These are phyloP conservation scores for Coelopa pilipes DNA, from an alignment of 2,888 invertebrate genomes.

Conservation along the genomic window DNA sequence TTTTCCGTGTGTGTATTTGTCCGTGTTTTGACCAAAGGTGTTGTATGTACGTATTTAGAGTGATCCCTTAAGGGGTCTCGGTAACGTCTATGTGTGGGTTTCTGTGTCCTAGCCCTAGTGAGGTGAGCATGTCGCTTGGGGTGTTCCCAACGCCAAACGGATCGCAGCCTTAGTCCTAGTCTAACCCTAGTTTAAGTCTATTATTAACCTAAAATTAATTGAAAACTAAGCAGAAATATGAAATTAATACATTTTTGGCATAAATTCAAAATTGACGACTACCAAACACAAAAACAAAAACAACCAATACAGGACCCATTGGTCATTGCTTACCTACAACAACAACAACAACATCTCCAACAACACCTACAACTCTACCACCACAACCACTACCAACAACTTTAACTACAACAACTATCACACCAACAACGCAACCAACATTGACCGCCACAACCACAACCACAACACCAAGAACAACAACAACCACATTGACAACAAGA, in stretches of 20 bases:
- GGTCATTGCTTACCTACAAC: slow-evolving; percentile 64
- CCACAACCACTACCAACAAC: slow-evolving; percentile 1
- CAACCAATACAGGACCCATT: slow-evolving; percentile 60
- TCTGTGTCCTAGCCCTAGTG: too few relatives aligned
- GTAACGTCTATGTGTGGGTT: too few relatives aligned
- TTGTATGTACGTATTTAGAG: too few relatives aligned
- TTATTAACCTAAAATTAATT: not conserved
- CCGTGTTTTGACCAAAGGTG: too few relatives aligned
- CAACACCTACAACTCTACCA: slow-evolving; percentile 46
- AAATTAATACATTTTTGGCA: slow-evolving; percentile 9
- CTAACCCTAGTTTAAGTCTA: not conserved
- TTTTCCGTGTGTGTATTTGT: too few relatives aligned
- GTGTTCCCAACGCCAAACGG: too few relatives aligned
- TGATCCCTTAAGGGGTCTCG: too few relatives aligned
- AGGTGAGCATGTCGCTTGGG: too few relatives aligned
- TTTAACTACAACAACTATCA: slow-evolving; percentile 22
- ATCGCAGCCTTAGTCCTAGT: not conserved
- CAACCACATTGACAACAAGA: slow-evolving; percentile 43
- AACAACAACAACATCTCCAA: slow-evolving; percentile 46
- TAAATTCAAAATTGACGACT: slow-evolving; percentile 16
- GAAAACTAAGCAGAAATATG: not conserved
- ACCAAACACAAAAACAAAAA: not conserved
- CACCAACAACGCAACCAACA: slow-evolving; percentile 29
- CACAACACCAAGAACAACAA: slow-evolving; percentile 1
- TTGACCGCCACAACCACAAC: slow-evolving; percentile 40